Percentiles rank a stretch among this genome's conserved stretches.
These are phyloP conservation scores for Eupleurogrammus muticus DNA, from an alignment of 2,797 vertebrate genomes.

Conservation along the genomic window DNA sequence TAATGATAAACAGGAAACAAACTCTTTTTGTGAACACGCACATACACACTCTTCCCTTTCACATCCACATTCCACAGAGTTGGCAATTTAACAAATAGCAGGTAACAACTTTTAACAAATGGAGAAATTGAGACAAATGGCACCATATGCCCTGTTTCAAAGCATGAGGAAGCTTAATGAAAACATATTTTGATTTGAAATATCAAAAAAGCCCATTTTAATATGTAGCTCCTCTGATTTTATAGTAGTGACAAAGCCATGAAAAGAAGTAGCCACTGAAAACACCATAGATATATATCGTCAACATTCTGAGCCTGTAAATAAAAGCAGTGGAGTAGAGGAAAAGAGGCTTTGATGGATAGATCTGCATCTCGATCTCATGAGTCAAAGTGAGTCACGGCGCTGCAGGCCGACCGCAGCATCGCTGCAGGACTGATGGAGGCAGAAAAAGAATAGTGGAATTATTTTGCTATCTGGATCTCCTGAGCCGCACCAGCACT, in stretches of 20 bases:
- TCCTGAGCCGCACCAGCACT: constrained; percentile 63
- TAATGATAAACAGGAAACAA: no score
- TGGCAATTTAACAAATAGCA: no score
- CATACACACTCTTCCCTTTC: no score
- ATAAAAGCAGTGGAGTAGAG: neutral
- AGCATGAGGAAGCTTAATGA: neutral
- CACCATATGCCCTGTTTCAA: constrained; percentile 2
- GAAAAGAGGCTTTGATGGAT: neutral
- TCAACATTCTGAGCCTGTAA: neutral
- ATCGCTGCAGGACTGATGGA: constrained; percentile 28
- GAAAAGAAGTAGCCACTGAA: no score
- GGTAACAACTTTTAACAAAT: no score
- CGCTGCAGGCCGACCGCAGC: constrained; percentile 20
- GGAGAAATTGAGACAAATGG: neutral
- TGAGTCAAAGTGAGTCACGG: constrained; percentile 3
- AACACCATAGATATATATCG: neutral
- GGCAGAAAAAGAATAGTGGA: constrained; percentile 51
- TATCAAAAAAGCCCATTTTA: no score
- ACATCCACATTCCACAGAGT: no score
- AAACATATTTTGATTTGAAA: neutral
- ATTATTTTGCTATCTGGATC: constrained; percentile 76
- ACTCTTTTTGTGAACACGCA: no score
- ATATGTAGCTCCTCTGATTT: no score
- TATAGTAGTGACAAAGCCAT: no score
- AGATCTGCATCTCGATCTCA: constrained; percentile 7